Evolutionary conservation across 1,140 invertebrate species (phyloP), one percentile per base, ranked within the genome.

Genomic region (Drosophila fuyamai): DNA sequence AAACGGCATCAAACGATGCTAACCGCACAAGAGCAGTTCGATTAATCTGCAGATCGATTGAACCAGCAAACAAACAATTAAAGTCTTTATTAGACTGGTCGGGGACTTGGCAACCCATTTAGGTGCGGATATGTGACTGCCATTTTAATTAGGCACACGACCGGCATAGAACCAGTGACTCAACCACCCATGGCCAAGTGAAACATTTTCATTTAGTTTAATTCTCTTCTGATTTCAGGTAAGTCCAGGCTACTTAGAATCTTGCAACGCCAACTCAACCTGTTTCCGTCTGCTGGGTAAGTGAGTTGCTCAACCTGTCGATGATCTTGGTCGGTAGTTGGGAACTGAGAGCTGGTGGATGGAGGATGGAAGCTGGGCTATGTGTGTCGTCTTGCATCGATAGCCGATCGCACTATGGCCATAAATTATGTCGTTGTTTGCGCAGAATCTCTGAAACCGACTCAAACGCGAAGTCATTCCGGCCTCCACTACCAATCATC

Each of bases 291-390:
- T 13, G 38, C 43, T 23, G 27, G 51, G 51, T 75, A 62, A 76
- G 65, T 78, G 48, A 78, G 68, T 89, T 83, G 80, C 77, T 81
- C 78, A 89, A 89, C 84, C 84, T 89, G 84, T 89, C 81, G 84
- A 80, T 70, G 73, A 70, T 68, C 72, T 62, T 61, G 65, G 48
- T 70, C 73, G 58, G 16, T 41, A 58, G 54, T 55, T 58, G 48
- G 36, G 12, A 35, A 16, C 57, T 43, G 38, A 36, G 16, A 29
- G 47, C 27, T 38, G 38, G 32, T 9, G 48, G 38, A 44, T 65
- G 5, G 6, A 29, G 48, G 38, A 36, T 65, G 5, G 6, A 43
- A 59, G 68, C 70, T 56, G 36, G 47, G 56, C 60, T 67, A 83
- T 80, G 77, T 85, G 51, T 83, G 81, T 77, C 81, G 81, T 55